A percentile compares a stretch with the other conserved stretches of the same genome.
These are phyloP conservation scores for Tromatobia lineatoria DNA, from an alignment of 2,888 invertebrate species.

Conservation along the genomic window DNA sequence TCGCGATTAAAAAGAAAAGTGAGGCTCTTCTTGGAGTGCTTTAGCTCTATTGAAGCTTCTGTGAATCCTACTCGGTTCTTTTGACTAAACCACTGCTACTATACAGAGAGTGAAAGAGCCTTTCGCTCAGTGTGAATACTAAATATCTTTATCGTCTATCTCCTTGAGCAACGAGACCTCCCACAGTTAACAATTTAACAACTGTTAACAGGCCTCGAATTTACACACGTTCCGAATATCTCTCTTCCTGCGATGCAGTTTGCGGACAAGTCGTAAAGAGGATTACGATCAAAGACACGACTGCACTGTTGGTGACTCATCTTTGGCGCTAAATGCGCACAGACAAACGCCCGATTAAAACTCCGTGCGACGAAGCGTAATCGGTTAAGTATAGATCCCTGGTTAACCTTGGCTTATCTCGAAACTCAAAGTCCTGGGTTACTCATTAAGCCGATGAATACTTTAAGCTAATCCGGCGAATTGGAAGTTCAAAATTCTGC, in stretches of 20 bases:
- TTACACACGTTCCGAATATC: background rate
- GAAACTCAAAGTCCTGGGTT: slow-evolving; percentile 13
- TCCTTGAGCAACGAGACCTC: slow-evolving; percentile 47
- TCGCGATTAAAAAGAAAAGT: slow-evolving; percentile 13
- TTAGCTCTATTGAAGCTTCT: slow-evolving; percentile 7
- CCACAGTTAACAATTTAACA: slow-evolving; percentile 62
- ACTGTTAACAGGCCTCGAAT: slow-evolving; percentile 17
- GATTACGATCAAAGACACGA: slow-evolving; percentile 59
- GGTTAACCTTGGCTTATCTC: slow-evolving; percentile 37
- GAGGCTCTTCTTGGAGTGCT: slow-evolving; percentile 15
- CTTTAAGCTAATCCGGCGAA: slow-evolving; percentile 11
- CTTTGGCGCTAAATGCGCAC: slow-evolving; percentile 1
- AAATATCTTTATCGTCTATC: slow-evolving; percentile 43
- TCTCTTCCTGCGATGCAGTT: slow-evolving; percentile 1
- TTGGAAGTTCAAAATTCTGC: background rate
- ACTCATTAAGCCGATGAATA: slow-evolving; percentile 15
- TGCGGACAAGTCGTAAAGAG: slow-evolving; percentile 59
- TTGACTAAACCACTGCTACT: background rate
- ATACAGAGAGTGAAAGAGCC: slow-evolving; percentile 30
- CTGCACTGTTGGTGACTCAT: slow-evolving; percentile 39
- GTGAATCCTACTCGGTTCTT: slow-evolving; percentile 9
- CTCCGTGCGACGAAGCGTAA: slow-evolving; percentile 25
- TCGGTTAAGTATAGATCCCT: slow-evolving; percentile 13
- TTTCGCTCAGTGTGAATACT: slow-evolving; percentile 36
- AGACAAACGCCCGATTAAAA: slow-evolving; percentile 30